Base-by-base conservation (phyloP, 2,797 vertebrate species). In the Danio albolineatus region DNA sequence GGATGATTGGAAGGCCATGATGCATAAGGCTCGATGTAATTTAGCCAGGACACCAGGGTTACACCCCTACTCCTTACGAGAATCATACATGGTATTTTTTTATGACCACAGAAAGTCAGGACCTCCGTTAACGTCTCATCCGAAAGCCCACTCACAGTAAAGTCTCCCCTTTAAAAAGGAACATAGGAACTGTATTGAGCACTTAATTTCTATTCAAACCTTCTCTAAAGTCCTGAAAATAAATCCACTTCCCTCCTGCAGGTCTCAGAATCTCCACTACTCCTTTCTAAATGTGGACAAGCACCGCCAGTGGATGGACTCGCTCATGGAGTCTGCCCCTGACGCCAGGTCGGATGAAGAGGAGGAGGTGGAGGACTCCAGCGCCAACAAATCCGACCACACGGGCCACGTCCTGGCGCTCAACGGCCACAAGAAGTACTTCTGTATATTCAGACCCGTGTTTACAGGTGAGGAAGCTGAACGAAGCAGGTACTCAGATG, bases 281-380 rank as follows among this genome's bases (percentile, higher is more conserved):
- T 99, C 97, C 90, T 99, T 99, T 92, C 93, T 99, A 79, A 98
- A 96, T 73, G 91, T 98, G 46, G 97, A 98, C 89, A 99, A 99
- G 82, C 97, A 99, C 91, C 86, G 93, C 0, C 94, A 96, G 46
- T 99, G 98, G 98, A 95, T 99, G 86, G 93, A 93, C 49, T 94
- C 95, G 0, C 91, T 99, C 80, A 74, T 99, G 64, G 96, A 98
- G 60, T 96, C 96, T 0, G 95, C 95, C 0, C 96, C 97, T 88
- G 96, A 98, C 0, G 93, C 92, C 0, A 92, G 95, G 71, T 95
- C 94, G 0, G 96, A 96, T 59, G 95, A 95, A 8, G 95, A 97
- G 3, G 92, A 94, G 41, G 87, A 94, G 10, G 69, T 54, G 36
- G 67, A 71, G 4, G n/a, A 59, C 12, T 0, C 19, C 53, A 6